A percentile compares a stretch with the other conserved stretches of the same genome.
phyloP scores from a whole-genome alignment of 2,888 invertebrate genomes.

The Helleia helle region DNA sequence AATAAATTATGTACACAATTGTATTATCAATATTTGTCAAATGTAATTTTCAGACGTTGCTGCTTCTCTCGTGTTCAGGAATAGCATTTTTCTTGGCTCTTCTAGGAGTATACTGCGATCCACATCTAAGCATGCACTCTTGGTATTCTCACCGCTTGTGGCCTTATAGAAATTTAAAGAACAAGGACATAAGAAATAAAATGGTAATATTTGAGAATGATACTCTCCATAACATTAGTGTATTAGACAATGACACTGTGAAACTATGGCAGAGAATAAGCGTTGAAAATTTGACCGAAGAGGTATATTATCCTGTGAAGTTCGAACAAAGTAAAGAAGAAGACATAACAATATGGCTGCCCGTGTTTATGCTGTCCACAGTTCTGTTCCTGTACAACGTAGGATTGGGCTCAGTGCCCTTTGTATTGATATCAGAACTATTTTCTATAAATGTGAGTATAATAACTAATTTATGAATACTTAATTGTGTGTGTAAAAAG shows the following conservation, averaged over 20 bases:
- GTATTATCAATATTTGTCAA: too few relatives aligned
- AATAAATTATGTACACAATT: constrained; percentile 4
- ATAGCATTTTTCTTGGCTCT: constrained; percentile 56
- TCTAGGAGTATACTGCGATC: constrained; percentile 59
- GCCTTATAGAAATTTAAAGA: constrained; percentile 35
- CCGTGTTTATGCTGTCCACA: constrained; percentile 48
- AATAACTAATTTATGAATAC: not conserved
- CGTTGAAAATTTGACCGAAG: constrained; percentile 27
- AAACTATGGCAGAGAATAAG: constrained; percentile 27
- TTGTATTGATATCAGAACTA: constrained; percentile 55
- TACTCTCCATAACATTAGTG: constrained; percentile 22
- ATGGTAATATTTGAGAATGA: constrained; percentile 22
- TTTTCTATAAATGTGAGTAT: constrained; percentile 59
- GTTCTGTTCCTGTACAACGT: constrained; percentile 60
- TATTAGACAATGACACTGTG: constrained; percentile 17
- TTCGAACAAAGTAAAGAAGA: constrained; percentile 26
- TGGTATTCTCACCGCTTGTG: constrained; percentile 48
- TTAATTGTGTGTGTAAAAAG: too few relatives aligned
- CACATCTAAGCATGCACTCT: constrained; percentile 43
- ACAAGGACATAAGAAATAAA: constrained; percentile 30
- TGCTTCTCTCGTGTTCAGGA: constrained; percentile 59
- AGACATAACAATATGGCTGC: constrained; percentile 43
- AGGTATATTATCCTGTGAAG: constrained; percentile 25
- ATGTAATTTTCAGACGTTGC: constrained; percentile 50
- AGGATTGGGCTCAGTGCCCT: constrained; percentile 65